A percentile compares a stretch with the other conserved stretches of the same genome.
Evolutionary conservation across 2,797 vertebrate genomes (phyloP).

Genomic region (Leucoraja ocellata): DNA sequence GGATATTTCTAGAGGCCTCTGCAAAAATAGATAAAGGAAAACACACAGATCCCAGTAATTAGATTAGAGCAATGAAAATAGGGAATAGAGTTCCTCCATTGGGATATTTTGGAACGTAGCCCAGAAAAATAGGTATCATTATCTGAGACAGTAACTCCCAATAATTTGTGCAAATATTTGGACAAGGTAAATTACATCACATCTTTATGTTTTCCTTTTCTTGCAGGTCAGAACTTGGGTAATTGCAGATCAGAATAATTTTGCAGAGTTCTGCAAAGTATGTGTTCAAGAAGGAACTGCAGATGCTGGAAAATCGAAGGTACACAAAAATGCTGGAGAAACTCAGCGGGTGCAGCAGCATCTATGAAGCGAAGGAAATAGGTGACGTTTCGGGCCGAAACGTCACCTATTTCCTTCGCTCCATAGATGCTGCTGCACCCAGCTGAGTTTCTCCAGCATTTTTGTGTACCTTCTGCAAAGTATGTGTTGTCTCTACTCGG

Average conservation of each 20-base stretch:
- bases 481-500: background rate
- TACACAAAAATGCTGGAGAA: too few species aligned
- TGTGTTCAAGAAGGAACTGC: too few species aligned
- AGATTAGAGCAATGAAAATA: constrained; percentile 23
- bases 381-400: too few species aligned
- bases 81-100: background rate
- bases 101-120: constrained; percentile 14
- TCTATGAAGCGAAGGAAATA: too few species aligned
- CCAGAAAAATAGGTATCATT: constrained; percentile 1
- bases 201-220: background rate
- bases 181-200: constrained; percentile 12
- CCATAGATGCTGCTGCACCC: too few species aligned
- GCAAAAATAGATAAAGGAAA: background rate
- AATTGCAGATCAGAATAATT: background rate
- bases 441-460: too few species aligned
- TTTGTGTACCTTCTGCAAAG: background rate
- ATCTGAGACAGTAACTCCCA: constrained; percentile 8
- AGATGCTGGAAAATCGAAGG: too few species aligned
- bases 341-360: too few species aligned
- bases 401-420: too few species aligned
- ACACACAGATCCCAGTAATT: background rate
- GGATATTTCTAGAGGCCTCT: background rate
- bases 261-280: background rate
- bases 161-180: background rate
- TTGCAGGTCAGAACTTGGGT: background rate